These are phyloP conservation scores for Chiloscyllium punctatum DNA, from an alignment of 2,797 vertebrate genomes.

Conservation along the genomic window DNA sequence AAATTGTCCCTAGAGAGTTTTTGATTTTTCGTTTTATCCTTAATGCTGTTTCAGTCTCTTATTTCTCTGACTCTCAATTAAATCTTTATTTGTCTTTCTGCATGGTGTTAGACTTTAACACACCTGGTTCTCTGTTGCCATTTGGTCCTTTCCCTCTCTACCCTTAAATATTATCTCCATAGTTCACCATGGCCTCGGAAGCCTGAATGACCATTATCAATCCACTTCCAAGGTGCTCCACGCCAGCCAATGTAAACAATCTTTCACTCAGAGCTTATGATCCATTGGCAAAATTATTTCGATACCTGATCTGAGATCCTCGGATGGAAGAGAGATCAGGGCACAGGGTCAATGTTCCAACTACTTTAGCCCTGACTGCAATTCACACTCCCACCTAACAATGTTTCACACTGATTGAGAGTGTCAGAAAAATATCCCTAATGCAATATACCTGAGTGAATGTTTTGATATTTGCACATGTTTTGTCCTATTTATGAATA, in stretches of 20 bases:
- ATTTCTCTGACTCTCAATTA: neutral
- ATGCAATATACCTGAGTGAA: neutral
- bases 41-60: neutral
- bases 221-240: neutral
- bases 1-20: neutral
- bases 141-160: neutral
- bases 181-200: neutral
- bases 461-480: conserved; percentile 2
- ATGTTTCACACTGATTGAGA: neutral
- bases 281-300: neutral
- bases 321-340: neutral
- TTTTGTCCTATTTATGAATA: conserved; percentile 12
- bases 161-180: neutral
- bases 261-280: neutral
- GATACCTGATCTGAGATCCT: neutral
- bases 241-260: neutral
- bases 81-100: neutral
- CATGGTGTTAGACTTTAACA: neutral
- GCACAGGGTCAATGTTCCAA: neutral
- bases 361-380: neutral
- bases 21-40: neutral
- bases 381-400: neutral
- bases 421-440: neutral
- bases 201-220: neutral
- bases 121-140: neutral